Base-by-base conservation (phyloP, 2,797 vertebrate species). In the Crypturellus tataupa region DNA sequence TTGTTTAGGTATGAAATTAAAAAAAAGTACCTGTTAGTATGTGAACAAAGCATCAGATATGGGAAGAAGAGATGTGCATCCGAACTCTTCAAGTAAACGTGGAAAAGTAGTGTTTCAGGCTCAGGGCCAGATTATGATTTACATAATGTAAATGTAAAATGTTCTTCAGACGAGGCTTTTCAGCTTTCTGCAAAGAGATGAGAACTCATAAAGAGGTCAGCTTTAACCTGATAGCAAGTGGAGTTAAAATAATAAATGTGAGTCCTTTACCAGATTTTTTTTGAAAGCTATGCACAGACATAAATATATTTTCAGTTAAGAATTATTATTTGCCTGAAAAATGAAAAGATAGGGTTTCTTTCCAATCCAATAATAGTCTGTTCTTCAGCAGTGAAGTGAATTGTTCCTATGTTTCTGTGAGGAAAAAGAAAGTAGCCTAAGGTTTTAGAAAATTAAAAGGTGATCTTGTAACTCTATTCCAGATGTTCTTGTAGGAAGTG, bases 281-380 rank as follows among this genome's bases (percentile, higher is more conserved):
- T 39, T 21, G 35, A 59, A 39, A 31, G 3, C 12, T 64, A 9
- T 29, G 15, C 12, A 15, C 37, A 25, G 9, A 20, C 16, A 51
- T 1, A 2, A 49, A 56, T 33, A 55, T 5, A 12, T 7, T 5
- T 3, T 18, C 33, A 42, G 37, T 46, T 71, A 80, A 77, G 31
- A 81, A 53, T 5, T 14, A 4, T 40, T 47, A 16, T 12, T n/a
- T 24, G 14, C 21, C 29, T 68, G 63, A 23, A 62, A 87, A 87
- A 49, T 12, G 24, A 4, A 46, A 47, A 60, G 1, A 46, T 27
- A 1, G 0, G 0, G 53, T 79, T 69, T 65, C n/a, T 77, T 70
- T 3, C 14, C 42, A 47, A 3, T 49, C 7, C 20, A 80, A 12
- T 7, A 53, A 4, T 24, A 68, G 7, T 5, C 49, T 1, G 14